Evolutionary conservation across 1,140 invertebrate species (phyloP).

Genomic region (Bilobella aurantiaca): DNA sequence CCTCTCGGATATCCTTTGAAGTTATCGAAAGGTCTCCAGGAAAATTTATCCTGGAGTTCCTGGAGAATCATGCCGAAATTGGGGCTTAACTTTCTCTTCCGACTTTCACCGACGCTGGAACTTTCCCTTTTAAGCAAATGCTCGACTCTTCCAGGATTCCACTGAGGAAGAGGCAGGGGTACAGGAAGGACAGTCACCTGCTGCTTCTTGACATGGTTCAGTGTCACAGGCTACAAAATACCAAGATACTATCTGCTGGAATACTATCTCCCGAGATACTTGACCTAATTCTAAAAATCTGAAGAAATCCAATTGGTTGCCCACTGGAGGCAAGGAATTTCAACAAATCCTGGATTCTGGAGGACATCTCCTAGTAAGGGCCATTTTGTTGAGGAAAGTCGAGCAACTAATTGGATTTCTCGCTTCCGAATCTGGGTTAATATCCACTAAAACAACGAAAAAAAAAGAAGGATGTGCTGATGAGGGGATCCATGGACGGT

Average conservation of each 20-base stretch:
- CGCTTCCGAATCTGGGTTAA: too few relatives aligned
- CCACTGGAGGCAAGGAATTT: too few relatives aligned
- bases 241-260: neutral
- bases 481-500: too few relatives aligned
- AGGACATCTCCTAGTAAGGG: too few relatives aligned
- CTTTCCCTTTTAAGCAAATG: too few relatives aligned
- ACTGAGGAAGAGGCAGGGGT: neutral
- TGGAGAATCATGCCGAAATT: neutral
- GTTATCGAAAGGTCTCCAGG: neutral
- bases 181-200: neutral
- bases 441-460: too few relatives aligned
- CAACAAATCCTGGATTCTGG: too few relatives aligned
- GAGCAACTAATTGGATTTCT: too few relatives aligned
- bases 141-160: too few relatives aligned
- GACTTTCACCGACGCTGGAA: neutral
- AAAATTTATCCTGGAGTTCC: neutral
- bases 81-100: neutral
- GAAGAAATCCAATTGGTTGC: neutral
- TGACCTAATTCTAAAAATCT: neutral
- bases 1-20: neutral
- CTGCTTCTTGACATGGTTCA: neutral
- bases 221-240: neutral
- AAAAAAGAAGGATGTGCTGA: too few relatives aligned
- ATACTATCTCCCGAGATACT: neutral
- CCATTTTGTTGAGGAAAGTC: too few relatives aligned